Conservation (phyloP, 2,797 vertebrate genomes). For the Anableps anableps region DNA sequence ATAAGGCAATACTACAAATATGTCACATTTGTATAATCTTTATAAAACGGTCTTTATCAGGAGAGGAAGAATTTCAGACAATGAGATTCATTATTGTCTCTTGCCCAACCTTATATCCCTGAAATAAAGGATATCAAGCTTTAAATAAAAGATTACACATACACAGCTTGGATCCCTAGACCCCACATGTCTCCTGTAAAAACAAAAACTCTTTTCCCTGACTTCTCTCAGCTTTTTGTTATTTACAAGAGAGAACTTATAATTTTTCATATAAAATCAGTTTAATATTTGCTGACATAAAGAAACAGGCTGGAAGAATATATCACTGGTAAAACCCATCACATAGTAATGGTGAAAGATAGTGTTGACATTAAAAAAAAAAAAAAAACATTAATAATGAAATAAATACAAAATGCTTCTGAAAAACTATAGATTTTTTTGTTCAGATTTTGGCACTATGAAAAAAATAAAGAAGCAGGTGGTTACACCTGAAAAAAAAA, state of each 20-base stretch:
- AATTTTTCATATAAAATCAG: background rate
- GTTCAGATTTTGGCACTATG: background rate
- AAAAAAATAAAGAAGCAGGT: background rate
- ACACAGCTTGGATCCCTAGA: background rate
- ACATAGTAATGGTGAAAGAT: background rate
- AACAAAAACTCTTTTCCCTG: background rate
- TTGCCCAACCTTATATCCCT: background rate
- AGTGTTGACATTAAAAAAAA: background rate
- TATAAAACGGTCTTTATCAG: background rate
- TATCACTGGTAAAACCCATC: background rate
- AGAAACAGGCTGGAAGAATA: background rate
- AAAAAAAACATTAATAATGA: background rate
- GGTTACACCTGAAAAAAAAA: background rate
- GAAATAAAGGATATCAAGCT: conserved; percentile 1
- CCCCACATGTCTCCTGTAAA: background rate
- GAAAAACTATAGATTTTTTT: background rate
- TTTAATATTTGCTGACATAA: background rate
- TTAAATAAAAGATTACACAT: conserved; percentile 1
- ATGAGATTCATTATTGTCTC: background rate
- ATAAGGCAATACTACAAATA: background rate
- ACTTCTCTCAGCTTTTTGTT: background rate
- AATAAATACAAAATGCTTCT: background rate
- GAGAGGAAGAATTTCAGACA: background rate
- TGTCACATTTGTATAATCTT: background rate
- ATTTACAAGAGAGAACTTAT: background rate